phyloP scores from a whole-genome alignment of 2,113 vertebrate genomes.

The Rana temporaria region DNA sequence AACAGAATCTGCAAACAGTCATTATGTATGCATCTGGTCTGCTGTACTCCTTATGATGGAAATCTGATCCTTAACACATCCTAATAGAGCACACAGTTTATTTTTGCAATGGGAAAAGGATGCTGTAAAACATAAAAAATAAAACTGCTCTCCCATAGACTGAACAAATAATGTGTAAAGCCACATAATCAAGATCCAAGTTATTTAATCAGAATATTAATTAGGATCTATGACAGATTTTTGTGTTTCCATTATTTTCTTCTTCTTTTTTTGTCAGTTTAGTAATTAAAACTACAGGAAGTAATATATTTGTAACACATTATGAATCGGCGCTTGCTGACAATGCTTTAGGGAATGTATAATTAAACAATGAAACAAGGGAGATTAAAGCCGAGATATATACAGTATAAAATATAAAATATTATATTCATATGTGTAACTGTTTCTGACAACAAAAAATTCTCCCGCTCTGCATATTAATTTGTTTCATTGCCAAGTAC shows the following conservation, averaged over 20 bases:
- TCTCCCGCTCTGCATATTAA: no score
- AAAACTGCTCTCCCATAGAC: slow-evolving; percentile 10
- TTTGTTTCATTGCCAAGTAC: no score
- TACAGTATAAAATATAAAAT: background rate
- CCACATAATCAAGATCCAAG: slow-evolving; percentile 21
- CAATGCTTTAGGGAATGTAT: slow-evolving; percentile 19
- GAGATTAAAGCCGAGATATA: background rate
- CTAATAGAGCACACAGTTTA: slow-evolving; percentile 45
- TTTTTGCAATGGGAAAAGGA: slow-evolving; percentile 45
- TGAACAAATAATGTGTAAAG: slow-evolving; percentile 41
- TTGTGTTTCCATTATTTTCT: background rate
- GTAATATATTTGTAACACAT: slow-evolving; percentile 18
- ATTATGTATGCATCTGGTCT: slow-evolving; percentile 34
- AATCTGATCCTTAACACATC: slow-evolving; percentile 51
- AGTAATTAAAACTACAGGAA: slow-evolving; percentile 31
- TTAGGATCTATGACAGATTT: slow-evolving; percentile 16
- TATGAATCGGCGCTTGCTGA: slow-evolving; percentile 3
- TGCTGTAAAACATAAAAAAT: slow-evolving; percentile 45
- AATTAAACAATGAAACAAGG: slow-evolving; percentile 16
- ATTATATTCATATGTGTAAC: background rate
- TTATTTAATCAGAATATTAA: slow-evolving; percentile 38
- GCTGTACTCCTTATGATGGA: slow-evolving; percentile 1
- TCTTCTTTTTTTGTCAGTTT: slow-evolving; percentile 14
- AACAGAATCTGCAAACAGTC: slow-evolving; percentile 4
- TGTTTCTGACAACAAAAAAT: background rate